These are phyloP conservation scores for Hesperophylax magnus DNA, from an alignment of 1,140 invertebrate species.

Conservation along the genomic window DNA sequence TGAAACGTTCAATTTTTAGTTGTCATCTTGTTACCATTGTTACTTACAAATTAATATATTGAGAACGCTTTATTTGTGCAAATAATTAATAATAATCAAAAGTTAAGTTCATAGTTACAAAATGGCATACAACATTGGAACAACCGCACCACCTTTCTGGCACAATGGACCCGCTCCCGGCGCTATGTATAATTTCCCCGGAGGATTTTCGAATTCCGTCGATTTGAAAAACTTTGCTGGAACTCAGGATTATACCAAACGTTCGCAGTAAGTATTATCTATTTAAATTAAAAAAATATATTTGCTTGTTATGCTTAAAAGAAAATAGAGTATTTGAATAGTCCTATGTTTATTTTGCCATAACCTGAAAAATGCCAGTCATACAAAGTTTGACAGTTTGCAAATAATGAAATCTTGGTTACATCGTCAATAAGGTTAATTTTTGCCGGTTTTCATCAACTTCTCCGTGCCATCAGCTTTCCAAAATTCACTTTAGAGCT, in stretches of 20 bases:
- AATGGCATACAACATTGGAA: conserved; percentile 23
- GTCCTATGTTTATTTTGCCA: background rate
- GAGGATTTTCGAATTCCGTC: conserved; percentile 60
- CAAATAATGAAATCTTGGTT: no score
- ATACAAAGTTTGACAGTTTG: background rate
- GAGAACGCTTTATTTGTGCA: background rate
- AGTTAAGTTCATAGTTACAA: background rate
- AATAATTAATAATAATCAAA: background rate
- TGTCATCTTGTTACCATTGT: conserved; percentile 4
- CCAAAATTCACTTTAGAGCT: no score
- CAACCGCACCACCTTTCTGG: conserved; percentile 72
- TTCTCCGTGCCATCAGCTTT: no score
- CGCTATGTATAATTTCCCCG: conserved; percentile 80
- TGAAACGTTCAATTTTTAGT: conserved; percentile 18
- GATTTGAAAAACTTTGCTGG: conserved; percentile 62
- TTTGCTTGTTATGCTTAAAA: no score
- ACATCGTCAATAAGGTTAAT: no score
- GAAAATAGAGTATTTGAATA: no score
- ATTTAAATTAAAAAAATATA: no score
- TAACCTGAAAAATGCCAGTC: conserved; percentile 50
- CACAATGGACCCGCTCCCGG: conserved; percentile 81
- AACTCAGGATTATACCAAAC: conserved; percentile 69
- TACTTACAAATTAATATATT: no score
- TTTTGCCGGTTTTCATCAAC: no score
- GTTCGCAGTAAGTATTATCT: conserved; percentile 76